These are phyloP conservation scores for Mellilla xanthometata DNA, from an alignment of 2,888 invertebrate genomes.

Conservation along the genomic window DNA sequence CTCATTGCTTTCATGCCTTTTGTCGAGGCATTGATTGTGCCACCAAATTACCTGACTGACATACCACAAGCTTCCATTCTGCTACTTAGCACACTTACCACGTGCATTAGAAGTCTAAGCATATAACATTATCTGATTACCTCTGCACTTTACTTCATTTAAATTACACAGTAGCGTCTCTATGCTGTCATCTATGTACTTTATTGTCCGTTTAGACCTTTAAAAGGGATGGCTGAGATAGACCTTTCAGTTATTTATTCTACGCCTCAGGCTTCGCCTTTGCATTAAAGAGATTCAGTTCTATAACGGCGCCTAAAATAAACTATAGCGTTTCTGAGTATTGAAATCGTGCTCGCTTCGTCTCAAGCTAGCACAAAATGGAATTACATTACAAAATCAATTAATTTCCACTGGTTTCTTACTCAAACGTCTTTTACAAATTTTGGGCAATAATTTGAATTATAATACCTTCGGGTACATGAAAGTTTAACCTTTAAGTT, in stretches of 20 bases:
- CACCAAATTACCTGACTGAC: slow-evolving; percentile 68
- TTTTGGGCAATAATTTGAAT: slow-evolving; percentile 33
- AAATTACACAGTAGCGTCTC: neutral
- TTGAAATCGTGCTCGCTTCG: slow-evolving; percentile 13
- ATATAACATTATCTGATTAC: slow-evolving; percentile 42
- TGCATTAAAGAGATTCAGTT: slow-evolving; percentile 11
- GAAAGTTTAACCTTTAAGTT: slow-evolving; percentile 18
- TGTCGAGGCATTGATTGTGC: slow-evolving; percentile 30
- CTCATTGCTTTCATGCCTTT: slow-evolving; percentile 30
- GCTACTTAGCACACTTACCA: slow-evolving; percentile 52
- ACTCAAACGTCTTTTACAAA: slow-evolving; percentile 26
- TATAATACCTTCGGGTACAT: slow-evolving; percentile 24
- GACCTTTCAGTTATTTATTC: slow-evolving; percentile 9
- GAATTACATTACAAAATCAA: slow-evolving; percentile 32
- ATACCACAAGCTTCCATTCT: slow-evolving; percentile 56
- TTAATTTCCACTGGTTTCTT: slow-evolving; percentile 32
- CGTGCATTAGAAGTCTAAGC: slow-evolving; percentile 43
- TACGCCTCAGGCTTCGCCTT: slow-evolving; percentile 5
- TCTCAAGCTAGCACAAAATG: slow-evolving; percentile 28
- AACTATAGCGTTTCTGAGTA: slow-evolving; percentile 13
- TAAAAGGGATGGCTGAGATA: slow-evolving; percentile 3
- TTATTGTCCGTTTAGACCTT: slow-evolving; percentile 6
- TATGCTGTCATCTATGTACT: neutral
- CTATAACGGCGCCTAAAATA: slow-evolving; percentile 10
- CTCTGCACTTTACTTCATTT: neutral